A percentile compares a stretch with the other conserved stretches of the same genome.
These are phyloP conservation scores for Lepus oiostolus DNA, from an alignment of 2,797 vertebrate genomes.

Conservation along the genomic window DNA sequence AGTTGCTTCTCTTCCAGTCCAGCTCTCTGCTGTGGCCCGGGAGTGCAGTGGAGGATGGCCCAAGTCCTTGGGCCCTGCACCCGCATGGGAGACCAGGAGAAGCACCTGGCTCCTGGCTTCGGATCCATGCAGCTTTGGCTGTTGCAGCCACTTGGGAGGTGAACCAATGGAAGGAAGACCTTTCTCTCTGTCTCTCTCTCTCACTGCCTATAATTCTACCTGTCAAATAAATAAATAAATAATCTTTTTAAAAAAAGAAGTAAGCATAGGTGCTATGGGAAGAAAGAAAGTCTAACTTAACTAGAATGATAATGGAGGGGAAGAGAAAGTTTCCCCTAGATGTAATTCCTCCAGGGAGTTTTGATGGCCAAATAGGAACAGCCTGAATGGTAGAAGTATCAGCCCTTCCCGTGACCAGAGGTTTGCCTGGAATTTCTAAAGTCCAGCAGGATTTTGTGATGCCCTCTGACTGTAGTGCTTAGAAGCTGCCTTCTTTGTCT, in stretches of 20 bases:
- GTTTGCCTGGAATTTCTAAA: neutral
- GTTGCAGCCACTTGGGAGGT: too few species aligned
- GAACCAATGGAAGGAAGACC: too few species aligned
- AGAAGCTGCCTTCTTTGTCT: neutral
- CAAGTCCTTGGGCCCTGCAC: too few species aligned
- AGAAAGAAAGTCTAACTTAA: neutral
- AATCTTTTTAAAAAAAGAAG: neutral
- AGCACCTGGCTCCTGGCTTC: too few species aligned
- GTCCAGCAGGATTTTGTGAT: neutral
- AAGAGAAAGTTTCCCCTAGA: neutral
- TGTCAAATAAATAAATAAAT: too few species aligned
- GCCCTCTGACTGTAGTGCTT: neutral
- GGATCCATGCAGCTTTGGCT: too few species aligned
- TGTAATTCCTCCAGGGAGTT: neutral
- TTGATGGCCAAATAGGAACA: neutral
- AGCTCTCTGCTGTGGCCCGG: too few species aligned
- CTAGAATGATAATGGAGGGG: neutral
- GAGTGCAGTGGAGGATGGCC: too few species aligned
- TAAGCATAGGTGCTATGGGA: neutral
- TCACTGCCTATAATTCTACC: too few species aligned
- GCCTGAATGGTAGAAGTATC: fast-evolving
- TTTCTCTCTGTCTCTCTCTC: too few species aligned
- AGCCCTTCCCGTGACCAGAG: neutral
- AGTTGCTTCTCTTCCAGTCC: too few species aligned
- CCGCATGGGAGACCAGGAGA: too few species aligned